Percentiles rank a stretch among this genome's conserved stretches.
Conservation (phyloP, 1,140 invertebrate genomes). For the Drosophila chauvacae region DNA sequence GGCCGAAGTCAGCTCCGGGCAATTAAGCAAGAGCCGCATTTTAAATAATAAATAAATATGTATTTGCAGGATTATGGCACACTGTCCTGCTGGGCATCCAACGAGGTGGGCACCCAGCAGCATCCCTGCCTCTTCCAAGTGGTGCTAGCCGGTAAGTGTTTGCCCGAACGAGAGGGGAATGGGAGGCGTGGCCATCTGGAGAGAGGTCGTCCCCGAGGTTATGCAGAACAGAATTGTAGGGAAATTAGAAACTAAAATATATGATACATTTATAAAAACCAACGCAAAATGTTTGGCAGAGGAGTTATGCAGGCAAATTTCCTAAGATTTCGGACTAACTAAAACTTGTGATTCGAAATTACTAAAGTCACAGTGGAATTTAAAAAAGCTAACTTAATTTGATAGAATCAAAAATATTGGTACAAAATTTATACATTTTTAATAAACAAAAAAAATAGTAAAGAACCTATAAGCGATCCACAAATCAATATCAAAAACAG, state of each 20-base stretch:
- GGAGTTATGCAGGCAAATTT: too few species aligned
- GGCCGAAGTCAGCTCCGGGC: conserved; percentile 37
- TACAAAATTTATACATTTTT: too few species aligned
- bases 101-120: conserved; percentile 90
- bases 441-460: neutral
- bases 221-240: neutral
- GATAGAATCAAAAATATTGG: neutral
- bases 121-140: conserved; percentile 93
- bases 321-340: too few species aligned
- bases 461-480: neutral
- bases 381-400: neutral
- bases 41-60: conserved; percentile 61
- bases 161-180: too few species aligned
- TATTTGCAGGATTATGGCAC: conserved; percentile 88
- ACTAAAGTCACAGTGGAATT: neutral
- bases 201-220: neutral
- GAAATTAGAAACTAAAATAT: neutral
- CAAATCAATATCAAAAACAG: neutral
- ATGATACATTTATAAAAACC: neutral
- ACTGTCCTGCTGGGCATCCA: conserved; percentile 91
- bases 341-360: too few species aligned
- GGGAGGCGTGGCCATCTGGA: too few species aligned
- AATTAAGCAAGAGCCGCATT: conserved; percentile 64
- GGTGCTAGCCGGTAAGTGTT: conserved; percentile 88
- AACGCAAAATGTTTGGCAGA: neutral